Evolutionary conservation across 2,113 vertebrate species (phyloP).

Genomic region (Emydocephalus ijimae): DNA sequence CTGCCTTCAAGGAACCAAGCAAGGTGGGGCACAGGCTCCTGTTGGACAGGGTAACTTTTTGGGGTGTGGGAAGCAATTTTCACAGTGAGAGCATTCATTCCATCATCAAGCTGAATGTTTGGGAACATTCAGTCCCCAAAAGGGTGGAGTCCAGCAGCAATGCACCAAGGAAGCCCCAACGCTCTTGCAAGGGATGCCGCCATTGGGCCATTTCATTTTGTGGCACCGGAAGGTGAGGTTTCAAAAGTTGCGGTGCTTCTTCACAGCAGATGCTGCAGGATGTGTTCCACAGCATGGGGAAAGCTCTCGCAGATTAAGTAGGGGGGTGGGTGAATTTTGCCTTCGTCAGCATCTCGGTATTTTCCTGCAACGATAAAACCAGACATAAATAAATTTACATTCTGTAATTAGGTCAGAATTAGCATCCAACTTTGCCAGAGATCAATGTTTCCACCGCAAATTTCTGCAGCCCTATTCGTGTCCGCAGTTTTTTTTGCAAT

Average conservation of each 20-base stretch:
- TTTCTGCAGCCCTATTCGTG: not conserved
- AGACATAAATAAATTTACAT: not conserved
- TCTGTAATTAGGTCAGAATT: not conserved
- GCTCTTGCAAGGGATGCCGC: too few relatives aligned
- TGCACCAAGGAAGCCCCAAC: not conserved
- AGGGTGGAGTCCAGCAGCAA: not conserved
- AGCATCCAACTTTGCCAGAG: not conserved
- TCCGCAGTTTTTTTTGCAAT: too few relatives aligned
- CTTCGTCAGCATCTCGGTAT: conserved; percentile 84
- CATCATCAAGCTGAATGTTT: not conserved
- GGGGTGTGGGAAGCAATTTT: not conserved
- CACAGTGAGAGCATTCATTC: not conserved
- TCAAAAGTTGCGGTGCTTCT: not conserved
- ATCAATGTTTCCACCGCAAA: not conserved
- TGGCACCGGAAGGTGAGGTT: too few relatives aligned
- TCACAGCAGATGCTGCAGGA: conserved; percentile 73
- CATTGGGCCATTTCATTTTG: not conserved
- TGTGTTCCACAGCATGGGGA: conserved; percentile 85
- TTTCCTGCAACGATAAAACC: conserved; percentile 73
- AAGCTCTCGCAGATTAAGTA: conserved; percentile 84
- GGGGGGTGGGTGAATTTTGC: conserved; percentile 79
- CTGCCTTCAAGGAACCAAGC: not conserved
- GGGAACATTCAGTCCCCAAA: not conserved
- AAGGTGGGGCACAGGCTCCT: too few relatives aligned
- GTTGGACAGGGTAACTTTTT: not conserved